Evolutionary conservation across 2,797 vertebrate genomes (phyloP), one percentile per base, ranked within the genome.

Genomic region (Nasua narica): DNA sequence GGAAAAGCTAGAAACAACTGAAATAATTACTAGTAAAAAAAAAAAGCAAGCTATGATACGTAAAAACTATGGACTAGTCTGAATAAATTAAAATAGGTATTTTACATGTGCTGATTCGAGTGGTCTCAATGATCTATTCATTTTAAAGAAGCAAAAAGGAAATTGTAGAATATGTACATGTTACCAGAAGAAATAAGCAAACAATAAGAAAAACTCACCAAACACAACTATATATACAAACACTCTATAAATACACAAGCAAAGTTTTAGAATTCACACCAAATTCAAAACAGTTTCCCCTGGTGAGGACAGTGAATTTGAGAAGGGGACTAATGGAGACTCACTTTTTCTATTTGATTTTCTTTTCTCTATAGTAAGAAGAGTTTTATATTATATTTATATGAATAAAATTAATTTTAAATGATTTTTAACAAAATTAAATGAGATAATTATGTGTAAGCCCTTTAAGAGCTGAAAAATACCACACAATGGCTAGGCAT

Each of bases 341-440:
- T 54, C 27, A 16, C 46, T 37, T 56, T 54, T 78, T 67, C n/a
- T 84, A 27, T 35, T 48, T 69, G 7, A 67, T 46, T 76, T 46
- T 92, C n/a, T 87, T 92, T 78, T 52, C 72, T 48, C 52, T 84
- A 69, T 25, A 74, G 43, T 62, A 94, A n/a, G 13, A 84, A 77
- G 88, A 67, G 77, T 89, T 93, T 83, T 13, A 58, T 72, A 19
- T 88, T 95, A 54, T 79, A 74, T 19, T 84, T 70, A 52, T 2
- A 65, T 65, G 46, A 91, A 65, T 40, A 90, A 89, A 92, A 91
- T 46, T n/a, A 85, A 86, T 23, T 69, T 43, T 79, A 69, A 90
- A 52, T 93, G 87, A 93, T 93, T 89, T 85, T 92, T 48, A 94
- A 91, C n/a, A 72, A 88, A 65, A 93, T 76, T 72, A 87, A 95